Conservation (phyloP, 2,888 invertebrate species). For the Polymixis flavicincta region DNA sequence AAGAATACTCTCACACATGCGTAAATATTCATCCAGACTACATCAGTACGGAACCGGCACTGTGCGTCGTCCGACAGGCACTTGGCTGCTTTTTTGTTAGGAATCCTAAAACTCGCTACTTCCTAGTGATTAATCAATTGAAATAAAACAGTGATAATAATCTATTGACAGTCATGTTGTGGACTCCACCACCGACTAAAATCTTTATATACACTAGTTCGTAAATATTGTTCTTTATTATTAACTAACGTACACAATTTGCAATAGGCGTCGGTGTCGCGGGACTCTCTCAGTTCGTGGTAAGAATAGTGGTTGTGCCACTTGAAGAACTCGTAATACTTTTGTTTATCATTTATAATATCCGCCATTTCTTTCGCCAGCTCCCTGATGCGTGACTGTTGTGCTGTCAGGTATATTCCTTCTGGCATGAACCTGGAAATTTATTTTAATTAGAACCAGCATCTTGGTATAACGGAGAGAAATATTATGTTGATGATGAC, state of each 20-base stretch:
- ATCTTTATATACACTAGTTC: constrained; percentile 44
- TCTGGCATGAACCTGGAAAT: constrained; percentile 70
- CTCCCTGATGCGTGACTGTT: constrained; percentile 36
- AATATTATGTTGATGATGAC: background rate
- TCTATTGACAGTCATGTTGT: background rate
- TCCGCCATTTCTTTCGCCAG: constrained; percentile 66
- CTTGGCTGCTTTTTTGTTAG: no score
- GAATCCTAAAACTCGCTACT: no score
- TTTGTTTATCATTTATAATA: constrained; percentile 65
- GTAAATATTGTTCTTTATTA: constrained; percentile 20
- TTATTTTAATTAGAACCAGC: background rate
- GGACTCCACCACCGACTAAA: constrained; percentile 69
- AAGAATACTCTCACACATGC: no score
- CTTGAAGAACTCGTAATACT: constrained; percentile 70
- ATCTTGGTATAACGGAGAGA: background rate
- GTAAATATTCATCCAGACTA: no score
- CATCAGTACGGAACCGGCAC: no score
- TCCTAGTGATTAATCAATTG: no score
- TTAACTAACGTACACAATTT: constrained; percentile 60
- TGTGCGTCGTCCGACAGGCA: no score
- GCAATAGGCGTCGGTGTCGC: constrained; percentile 64
- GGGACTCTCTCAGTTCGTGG: constrained; percentile 55
- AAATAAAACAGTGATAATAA: no score
- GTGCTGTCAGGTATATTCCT: constrained; percentile 65
- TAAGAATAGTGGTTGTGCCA: constrained; percentile 75